Conservation (phyloP, 2,113 vertebrate genomes). For the Scalopus aquaticus region DNA sequence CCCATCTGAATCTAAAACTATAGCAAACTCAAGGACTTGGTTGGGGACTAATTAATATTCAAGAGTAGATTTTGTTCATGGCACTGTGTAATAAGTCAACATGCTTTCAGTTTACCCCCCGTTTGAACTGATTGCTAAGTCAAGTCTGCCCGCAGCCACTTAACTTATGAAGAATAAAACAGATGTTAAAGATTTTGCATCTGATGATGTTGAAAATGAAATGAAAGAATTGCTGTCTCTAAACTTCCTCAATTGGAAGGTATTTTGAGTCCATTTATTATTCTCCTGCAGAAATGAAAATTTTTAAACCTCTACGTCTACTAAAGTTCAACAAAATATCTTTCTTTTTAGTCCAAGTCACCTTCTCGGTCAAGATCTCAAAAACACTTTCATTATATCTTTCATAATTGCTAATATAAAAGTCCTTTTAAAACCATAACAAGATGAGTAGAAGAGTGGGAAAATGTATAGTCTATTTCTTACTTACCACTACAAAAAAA, state of each 20-base stretch:
- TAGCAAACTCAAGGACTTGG: conserved; percentile 12
- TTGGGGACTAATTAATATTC: conserved; percentile 38
- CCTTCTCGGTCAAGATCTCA: background rate
- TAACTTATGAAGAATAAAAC: background rate
- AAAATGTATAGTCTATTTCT: background rate
- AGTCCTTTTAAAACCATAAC: background rate
- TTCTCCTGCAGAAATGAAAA: conserved; percentile 22
- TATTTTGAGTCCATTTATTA: background rate
- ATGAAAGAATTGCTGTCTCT: background rate
- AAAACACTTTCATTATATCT: background rate
- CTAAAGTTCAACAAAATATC: conserved; percentile 34
- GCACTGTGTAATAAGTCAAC: conserved; percentile 43
- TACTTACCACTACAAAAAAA: background rate
- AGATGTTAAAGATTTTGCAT: conserved; percentile 12
- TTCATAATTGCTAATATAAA: conserved; percentile 43
- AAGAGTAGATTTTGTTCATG: conserved; percentile 42
- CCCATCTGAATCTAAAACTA: background rate
- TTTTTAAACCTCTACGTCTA: background rate
- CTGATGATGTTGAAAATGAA: background rate
- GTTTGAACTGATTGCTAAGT: conserved; percentile 2
- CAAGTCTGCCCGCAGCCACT: background rate
- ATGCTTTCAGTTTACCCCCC: conserved; percentile 1
- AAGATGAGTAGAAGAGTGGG: background rate
- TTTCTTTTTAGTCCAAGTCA: conserved; percentile 42
- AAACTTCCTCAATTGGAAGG: background rate